Evolutionary conservation across 2,888 invertebrate genomes (phyloP), one percentile per base, ranked within the genome.

Genomic region (Trissolcus brochymenae): DNA sequence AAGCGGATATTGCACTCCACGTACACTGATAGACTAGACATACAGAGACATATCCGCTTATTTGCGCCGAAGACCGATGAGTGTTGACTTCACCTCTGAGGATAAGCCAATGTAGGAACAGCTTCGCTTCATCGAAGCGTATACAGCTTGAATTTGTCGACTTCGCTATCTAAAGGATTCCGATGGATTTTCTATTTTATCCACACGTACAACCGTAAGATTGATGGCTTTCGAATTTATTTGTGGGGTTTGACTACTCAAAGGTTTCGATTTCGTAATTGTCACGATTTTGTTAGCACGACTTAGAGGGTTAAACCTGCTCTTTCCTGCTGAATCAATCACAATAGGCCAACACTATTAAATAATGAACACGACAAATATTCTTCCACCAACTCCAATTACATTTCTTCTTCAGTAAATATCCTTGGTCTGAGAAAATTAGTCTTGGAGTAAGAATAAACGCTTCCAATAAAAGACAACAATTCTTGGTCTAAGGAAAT

Each of bases 11-110:
- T 77, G 73, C 78, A 74, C 70, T 74, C 78, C 74, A 78, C 66
- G 62, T 70, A 60, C 61, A 9, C 75, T 65, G 76, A 78, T 78
- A 60, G 74, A 71, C 65, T 66, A 70, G 78, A 74, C 57, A 11
- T 35, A 35, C 9, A 35, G 35, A 74, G 71, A 35, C 71, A 66
- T 74, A 72, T 73, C 70, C 73, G 78, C 74, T 74, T 78, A 74
- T 66, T 74, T 71, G 64, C 62, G 43, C 75, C 46, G 78, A 78
- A 75, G 78, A 78, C 78, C 78, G 78, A 78, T 75, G 78, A 75
- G 67, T 78, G 78, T 75, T 55, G 75, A 65, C 65, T 46, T 46
- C 65, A 53, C 50, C 54, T 51, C 16, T 49, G 35, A 56, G 78
- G 71, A 75, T 72, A 66, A 76, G 66, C 66, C 62, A 19, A 11